phyloP scores from a whole-genome alignment of 2,888 invertebrate genomes.

The Xanthorhoe designata region DNA sequence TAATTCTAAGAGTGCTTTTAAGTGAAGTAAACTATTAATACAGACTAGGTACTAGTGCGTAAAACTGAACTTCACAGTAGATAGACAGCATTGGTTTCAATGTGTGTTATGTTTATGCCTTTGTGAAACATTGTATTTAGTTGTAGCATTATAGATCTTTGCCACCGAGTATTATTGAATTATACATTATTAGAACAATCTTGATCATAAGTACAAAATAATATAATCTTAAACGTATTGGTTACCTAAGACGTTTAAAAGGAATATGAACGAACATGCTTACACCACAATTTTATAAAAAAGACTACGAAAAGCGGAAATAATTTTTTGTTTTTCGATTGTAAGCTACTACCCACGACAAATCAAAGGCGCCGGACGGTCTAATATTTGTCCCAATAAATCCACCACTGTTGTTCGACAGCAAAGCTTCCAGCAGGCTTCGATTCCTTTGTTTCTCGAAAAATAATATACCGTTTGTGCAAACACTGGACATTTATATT shows the following conservation, averaged over 20 bases:
- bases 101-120: too few species aligned
- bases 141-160: too few species aligned
- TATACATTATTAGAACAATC: too few species aligned
- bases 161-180: too few species aligned
- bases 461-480: constrained; percentile 20
- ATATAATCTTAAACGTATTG: too few species aligned
- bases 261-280: too few species aligned
- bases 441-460: constrained; percentile 22
- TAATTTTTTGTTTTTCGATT: background rate
- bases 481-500: constrained; percentile 12
- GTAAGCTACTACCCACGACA: constrained; percentile 2
- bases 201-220: too few species aligned
- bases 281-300: background rate
- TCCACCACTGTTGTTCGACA: constrained; percentile 21
- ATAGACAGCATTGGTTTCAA: too few species aligned
- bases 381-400: constrained; percentile 28
- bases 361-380: constrained; percentile 23
- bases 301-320: background rate
- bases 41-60: background rate
- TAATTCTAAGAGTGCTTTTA: background rate
- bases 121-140: too few species aligned
- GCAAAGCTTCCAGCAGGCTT: constrained; percentile 12
- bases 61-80: background rate
- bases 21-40: background rate
- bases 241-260: too few species aligned